Evolutionary conservation across 2,113 vertebrate species (phyloP).

Genomic region (Microcebus murinus): DNA sequence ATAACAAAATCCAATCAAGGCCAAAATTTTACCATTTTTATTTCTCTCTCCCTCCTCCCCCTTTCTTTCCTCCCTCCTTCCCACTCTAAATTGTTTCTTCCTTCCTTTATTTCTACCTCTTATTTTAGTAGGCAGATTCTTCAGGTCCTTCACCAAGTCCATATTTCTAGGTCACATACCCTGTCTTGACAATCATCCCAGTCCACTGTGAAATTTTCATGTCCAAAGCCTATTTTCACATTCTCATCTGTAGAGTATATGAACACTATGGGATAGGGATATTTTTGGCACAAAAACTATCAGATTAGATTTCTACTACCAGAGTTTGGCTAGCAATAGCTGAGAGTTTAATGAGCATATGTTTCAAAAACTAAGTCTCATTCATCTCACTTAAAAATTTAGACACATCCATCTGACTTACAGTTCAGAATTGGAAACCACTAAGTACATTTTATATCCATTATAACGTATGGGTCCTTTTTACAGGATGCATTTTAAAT

Average conservation of each 20-base stretch:
- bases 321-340: conserved; percentile 30
- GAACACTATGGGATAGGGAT: not conserved
- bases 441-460: not conserved
- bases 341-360: not conserved
- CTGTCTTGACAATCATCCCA: not conserved
- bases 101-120: not conserved
- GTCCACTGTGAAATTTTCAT: not conserved
- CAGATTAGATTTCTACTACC: not conserved
- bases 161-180: not conserved
- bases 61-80: fast-evolving
- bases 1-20: not conserved
- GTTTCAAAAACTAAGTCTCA: conserved; percentile 42
- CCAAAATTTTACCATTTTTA: not conserved
- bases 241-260: not conserved
- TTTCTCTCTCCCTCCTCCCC: not conserved
- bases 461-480: not conserved
- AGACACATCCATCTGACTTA: not conserved
- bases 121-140: not conserved
- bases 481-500: not conserved
- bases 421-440: conserved; percentile 12
- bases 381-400: conserved; percentile 39
- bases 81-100: no score
- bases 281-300: not conserved
- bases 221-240: not conserved
- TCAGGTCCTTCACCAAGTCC: not conserved